Evolutionary conservation across 2,888 invertebrate genomes (phyloP).

Genomic region (Sphaerophoria taeniata): DNA sequence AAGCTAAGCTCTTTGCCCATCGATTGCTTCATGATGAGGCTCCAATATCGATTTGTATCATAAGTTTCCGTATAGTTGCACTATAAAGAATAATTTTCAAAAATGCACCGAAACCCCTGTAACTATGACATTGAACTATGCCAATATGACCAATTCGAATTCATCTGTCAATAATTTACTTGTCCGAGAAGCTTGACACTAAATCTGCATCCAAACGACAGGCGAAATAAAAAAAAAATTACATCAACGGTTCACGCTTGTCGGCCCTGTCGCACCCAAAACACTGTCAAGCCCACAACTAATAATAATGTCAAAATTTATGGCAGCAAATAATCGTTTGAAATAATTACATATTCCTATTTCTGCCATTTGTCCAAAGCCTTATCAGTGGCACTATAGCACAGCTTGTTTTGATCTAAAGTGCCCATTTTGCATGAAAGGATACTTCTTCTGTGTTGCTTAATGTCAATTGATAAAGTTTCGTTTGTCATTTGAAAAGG

Average conservation of each 20-base stretch:
- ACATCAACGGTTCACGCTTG: neutral
- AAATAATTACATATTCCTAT: slow-evolving; percentile 51
- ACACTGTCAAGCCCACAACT: slow-evolving; percentile 39
- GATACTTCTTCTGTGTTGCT: slow-evolving; percentile 19
- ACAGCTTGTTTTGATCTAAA: slow-evolving; percentile 23
- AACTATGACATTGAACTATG: no score
- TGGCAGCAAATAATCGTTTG: slow-evolving; percentile 61
- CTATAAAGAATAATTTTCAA: no score
- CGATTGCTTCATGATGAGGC: no score
- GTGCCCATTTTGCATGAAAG: slow-evolving; percentile 34
- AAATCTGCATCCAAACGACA: no score
- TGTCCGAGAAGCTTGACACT: no score
- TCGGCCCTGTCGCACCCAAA: slow-evolving; percentile 35
- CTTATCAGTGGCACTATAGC: slow-evolving; percentile 28
- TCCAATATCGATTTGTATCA: no score
- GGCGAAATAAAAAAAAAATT: slow-evolving; percentile 30
- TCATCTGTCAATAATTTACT: no score
- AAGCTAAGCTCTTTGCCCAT: no score
- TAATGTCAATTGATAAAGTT: slow-evolving; percentile 35
- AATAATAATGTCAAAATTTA: slow-evolving; percentile 61
- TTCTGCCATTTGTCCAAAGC: slow-evolving; percentile 32
- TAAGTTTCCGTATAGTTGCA: no score
- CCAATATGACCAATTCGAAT: no score
- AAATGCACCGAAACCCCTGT: no score
- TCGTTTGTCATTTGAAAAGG: neutral